phyloP scores from a whole-genome alignment of 2,113 vertebrate genomes.

The Serilophus lunatus region DNA sequence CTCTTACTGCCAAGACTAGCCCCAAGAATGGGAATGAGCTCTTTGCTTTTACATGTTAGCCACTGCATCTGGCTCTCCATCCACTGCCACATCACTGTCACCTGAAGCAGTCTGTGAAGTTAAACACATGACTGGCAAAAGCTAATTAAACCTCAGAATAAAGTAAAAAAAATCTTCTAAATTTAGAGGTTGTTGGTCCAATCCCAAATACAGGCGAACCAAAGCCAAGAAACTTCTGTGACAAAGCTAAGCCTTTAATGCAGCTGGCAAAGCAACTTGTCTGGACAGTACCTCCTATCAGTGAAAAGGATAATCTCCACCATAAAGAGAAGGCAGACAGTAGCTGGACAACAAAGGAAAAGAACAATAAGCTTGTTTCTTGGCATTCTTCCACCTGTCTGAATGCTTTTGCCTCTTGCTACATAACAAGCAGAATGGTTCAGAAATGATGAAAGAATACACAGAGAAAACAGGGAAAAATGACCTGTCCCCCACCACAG shows the following conservation, averaged over 20 bases:
- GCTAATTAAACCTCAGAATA: not conserved
- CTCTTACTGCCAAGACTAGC: not conserved
- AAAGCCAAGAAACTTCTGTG: not conserved
- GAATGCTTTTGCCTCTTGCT: not conserved
- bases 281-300: not conserved
- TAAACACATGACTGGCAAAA: not conserved
- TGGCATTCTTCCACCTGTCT: not conserved
- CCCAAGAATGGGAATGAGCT: not conserved
- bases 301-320: not conserved
- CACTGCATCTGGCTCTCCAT: not conserved
- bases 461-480: not conserved
- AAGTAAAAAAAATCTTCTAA: not conserved
- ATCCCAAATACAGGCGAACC: not conserved
- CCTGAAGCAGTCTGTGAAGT: not conserved
- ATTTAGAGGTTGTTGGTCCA: not conserved
- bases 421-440: not conserved
- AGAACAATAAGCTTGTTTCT: not conserved
- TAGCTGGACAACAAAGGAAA: not conserved
- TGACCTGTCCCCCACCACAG: accelerated
- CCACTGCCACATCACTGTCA: not conserved
- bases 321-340: not conserved
- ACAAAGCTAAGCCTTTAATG: not conserved
- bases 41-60: not conserved
- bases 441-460: not conserved
- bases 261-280: not conserved